Percentiles rank a stretch among this genome's conserved stretches.
phyloP scores from a whole-genome alignment of 2,113 vertebrate genomes.

The Petaurus breviceps region DNA sequence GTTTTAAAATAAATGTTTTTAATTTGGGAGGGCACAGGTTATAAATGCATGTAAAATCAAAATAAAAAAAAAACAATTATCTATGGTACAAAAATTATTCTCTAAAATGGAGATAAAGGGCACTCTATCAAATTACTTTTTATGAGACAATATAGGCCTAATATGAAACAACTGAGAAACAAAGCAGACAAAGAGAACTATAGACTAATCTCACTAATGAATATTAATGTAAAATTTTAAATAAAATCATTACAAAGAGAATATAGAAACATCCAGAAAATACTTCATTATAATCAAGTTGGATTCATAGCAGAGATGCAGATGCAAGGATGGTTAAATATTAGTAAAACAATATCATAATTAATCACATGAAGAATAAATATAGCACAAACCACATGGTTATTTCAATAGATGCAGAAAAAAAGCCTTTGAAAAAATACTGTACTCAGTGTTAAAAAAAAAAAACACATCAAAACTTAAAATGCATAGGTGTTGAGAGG shows the following conservation, averaged over 20 bases:
- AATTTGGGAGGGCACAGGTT: background rate
- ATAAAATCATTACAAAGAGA: background rate
- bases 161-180: background rate
- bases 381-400: background rate
- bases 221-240: background rate
- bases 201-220: background rate
- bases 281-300: background rate
- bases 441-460: background rate
- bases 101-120: background rate
- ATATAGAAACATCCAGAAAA: background rate
- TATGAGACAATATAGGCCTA: background rate
- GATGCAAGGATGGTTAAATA: background rate
- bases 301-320: background rate
- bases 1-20: background rate
- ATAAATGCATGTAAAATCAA: background rate
- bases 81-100: background rate
- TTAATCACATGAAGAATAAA: background rate
- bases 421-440: background rate
- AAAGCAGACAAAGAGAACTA: background rate
- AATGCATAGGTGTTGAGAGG: background rate
- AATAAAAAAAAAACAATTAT: background rate
- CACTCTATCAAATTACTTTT: background rate
- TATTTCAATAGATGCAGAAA: background rate
- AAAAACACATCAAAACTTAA: background rate
- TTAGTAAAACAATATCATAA: background rate